Percentiles rank a stretch among this genome's conserved stretches.
phyloP scores from a whole-genome alignment of 2,888 invertebrate species.

The Perizoma affinitatum region DNA sequence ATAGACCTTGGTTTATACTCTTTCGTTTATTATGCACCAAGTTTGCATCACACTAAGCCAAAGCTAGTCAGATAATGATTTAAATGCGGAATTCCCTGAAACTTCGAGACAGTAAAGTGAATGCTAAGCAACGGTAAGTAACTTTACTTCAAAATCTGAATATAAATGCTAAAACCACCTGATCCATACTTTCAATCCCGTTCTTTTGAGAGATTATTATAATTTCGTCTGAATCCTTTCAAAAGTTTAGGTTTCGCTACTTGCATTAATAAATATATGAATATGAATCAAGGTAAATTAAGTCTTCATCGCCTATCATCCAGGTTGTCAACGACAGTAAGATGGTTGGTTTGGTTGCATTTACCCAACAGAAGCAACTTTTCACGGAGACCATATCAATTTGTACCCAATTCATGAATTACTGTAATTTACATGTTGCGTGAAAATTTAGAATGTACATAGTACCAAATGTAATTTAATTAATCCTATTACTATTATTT shows the following conservation, averaged over 20 bases:
- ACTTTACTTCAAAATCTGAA: slow-evolving; percentile 74
- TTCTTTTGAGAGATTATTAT: slow-evolving; percentile 78
- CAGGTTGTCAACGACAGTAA: too few relatives aligned
- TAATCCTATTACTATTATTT: too few relatives aligned
- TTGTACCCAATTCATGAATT: too few relatives aligned
- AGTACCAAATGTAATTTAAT: too few relatives aligned
- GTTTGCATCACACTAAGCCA: slow-evolving; percentile 3
- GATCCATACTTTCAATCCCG: slow-evolving; percentile 77
- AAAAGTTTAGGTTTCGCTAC: slow-evolving; percentile 62
- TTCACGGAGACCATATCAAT: too few relatives aligned
- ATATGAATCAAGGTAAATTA: slow-evolving; percentile 21
- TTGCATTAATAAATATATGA: slow-evolving; percentile 64
- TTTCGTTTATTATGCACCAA: background rate
- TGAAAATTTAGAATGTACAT: too few relatives aligned
- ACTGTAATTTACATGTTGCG: too few relatives aligned
- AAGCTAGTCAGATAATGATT: slow-evolving; percentile 19
- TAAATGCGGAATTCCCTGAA: slow-evolving; percentile 29
- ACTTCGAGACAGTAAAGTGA: slow-evolving; percentile 44
- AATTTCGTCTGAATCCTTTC: slow-evolving; percentile 75
- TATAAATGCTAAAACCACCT: slow-evolving; percentile 77
- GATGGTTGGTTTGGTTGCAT: too few relatives aligned
- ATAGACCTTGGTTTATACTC: too few relatives aligned
- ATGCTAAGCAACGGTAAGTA: slow-evolving; percentile 70
- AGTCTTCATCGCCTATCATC: background rate
- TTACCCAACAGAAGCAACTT: too few relatives aligned